Base-by-base conservation (phyloP, 1,140 invertebrate genomes). In the Drosophila ohnishii region DNA sequence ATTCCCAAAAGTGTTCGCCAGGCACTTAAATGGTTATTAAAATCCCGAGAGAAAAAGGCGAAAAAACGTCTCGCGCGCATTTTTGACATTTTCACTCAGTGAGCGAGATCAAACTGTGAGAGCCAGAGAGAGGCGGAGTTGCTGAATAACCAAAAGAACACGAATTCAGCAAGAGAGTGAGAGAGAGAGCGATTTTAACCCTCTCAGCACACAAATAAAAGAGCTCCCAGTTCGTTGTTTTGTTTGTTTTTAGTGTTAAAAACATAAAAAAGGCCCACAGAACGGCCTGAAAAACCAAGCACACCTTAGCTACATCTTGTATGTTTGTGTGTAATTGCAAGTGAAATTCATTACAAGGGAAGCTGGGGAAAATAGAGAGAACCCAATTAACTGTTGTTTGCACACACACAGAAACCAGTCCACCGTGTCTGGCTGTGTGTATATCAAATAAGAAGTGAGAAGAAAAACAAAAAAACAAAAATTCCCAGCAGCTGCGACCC, bases 61-160 rank as follows among this genome's bases (percentile, higher is more conserved):
- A 86, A 86, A 53, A 82, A 83, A 58, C 72, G 55, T 61, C 72
- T 79, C 76, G 83, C 83, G 83, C 83, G 83, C 84, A 80, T 87
- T 86, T 80, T 76, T 76, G 58, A 87, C 61, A 78, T 82, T 86
- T 86, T 83, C 83, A 77, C 72, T 77, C 66, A 65, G 30, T 56
- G 63, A 63, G 79, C 67, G 63, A 65, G 64, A 69, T 61, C 47
- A 51, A 57, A 30, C 16, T 22, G 56, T 37, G 58, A 75, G 40
- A 34, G 44, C 9, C 30, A 22, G 30, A 48, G 22, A 30, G 25
- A 60, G 69, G 44, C 19, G 70, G 34, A 73, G 71, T 74, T 74
- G 73, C 73, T 75, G 73, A 75, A 75, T 75, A 75, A 53, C 28
- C 28, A 66, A 72, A 39, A 34, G n/a, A 62, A 45, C 32, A 28